phyloP scores from a whole-genome alignment of 2,797 vertebrate genomes.

The Arremon brunneinucha region DNA sequence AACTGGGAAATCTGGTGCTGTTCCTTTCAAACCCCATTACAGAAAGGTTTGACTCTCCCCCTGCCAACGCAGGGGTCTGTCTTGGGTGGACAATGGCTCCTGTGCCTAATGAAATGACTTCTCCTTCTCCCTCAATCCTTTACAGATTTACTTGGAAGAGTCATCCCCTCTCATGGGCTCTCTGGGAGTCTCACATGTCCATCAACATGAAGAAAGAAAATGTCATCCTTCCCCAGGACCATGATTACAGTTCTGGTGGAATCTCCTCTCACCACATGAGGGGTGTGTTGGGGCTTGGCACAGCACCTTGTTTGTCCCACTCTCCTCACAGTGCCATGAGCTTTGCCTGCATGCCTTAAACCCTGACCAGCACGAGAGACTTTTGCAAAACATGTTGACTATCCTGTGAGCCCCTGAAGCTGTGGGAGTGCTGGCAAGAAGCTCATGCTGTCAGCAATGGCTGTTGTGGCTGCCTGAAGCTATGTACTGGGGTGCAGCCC shows the following conservation, averaged over 20 bases:
- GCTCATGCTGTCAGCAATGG: not conserved
- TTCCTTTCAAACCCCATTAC: not conserved
- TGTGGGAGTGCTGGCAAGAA: not conserved
- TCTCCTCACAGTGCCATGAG: not conserved
- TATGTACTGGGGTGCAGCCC: not conserved
- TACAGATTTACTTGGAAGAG: not conserved
- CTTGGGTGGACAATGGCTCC: not conserved
- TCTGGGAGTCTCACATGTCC: not conserved
- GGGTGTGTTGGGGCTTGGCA: not conserved
- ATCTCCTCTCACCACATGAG: not conserved
- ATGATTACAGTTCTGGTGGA: not conserved
- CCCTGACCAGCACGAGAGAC: not conserved
- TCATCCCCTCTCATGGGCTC: not conserved
- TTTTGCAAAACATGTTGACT: not conserved
- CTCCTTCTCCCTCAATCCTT: not conserved
- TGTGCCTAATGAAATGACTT: not conserved
- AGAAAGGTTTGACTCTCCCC: not conserved
- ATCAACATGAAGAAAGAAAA: not conserved
- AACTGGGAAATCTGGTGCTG: not conserved
- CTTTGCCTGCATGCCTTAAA: not conserved
- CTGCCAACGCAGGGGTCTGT: too few species aligned
- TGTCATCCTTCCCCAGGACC: not conserved
- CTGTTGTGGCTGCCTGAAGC: not conserved
- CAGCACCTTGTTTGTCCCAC: not conserved
- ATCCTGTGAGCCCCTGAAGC: not conserved